Percentiles rank a stretch among this genome's conserved stretches.
Conservation (phyloP, 2,888 invertebrate genomes). For the Melanchra persicariae region DNA sequence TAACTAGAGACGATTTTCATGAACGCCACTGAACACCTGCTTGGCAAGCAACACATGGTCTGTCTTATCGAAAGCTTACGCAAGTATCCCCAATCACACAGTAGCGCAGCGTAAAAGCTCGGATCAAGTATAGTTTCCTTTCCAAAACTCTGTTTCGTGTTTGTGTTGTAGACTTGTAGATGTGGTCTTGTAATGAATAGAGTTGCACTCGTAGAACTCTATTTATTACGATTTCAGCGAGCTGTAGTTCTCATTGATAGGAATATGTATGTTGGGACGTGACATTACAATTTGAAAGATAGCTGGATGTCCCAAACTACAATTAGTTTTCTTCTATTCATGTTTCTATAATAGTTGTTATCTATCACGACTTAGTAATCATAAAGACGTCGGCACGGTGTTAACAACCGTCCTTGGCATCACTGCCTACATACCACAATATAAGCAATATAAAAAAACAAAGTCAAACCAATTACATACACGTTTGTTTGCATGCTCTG, state of each 20-base stretch:
- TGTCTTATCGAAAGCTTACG: background rate
- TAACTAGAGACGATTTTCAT: background rate
- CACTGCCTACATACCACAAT: constrained; percentile 29
- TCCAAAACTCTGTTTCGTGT: background rate
- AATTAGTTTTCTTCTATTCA: background rate
- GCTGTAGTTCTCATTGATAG: background rate
- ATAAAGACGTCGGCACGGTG: constrained; percentile 13
- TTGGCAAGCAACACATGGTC: background rate
- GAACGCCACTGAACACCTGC: no score
- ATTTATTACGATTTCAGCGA: background rate
- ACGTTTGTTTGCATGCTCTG: constrained; percentile 32
- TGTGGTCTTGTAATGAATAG: background rate
- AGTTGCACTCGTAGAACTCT: background rate
- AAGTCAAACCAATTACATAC: constrained; percentile 35
- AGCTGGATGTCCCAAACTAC: background rate
- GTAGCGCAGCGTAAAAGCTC: background rate
- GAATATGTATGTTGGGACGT: background rate
- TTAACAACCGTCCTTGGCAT: constrained; percentile 46
- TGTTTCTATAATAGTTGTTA: background rate
- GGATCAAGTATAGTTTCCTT: background rate
- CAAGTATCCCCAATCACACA: background rate
- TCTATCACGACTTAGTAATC: constrained; percentile 16
- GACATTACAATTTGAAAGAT: background rate
- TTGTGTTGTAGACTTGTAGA: background rate
- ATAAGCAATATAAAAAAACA: constrained; percentile 5